Base-by-base conservation (phyloP, 2,888 invertebrate genomes). In the Spodoptera picta region DNA sequence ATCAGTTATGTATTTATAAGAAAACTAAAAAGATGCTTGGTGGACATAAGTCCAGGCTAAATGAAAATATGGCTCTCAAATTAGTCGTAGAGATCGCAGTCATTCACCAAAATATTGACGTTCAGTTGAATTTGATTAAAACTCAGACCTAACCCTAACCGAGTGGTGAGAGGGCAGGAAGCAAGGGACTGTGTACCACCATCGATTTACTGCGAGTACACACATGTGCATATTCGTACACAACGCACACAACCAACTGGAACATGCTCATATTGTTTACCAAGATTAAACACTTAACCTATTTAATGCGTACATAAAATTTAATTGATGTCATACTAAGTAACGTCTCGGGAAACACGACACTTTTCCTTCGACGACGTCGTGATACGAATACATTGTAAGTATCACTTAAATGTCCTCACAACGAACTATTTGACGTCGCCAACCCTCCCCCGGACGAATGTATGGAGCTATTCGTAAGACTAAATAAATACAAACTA, bases 401-500 rank as follows among this genome's bases (percentile, higher is more conserved):
- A 78, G 77, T 75, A 75, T 67, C 72, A 79, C 69, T 79, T 63
- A 70, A 74, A 71, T 57, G 65, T 66, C 73, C 61, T 69, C 71
- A 77, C 75, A 52, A 78, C 80, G 60, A 80, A 83, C 81, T 82
- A 77, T 67, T 81, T 80, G 81, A 81, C 82, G 66, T 83, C 74
- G 82, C 70, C 73, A 77, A 75, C 71, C 73, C 76, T 76, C 77
- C 63, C 64, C 66, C 69, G 68, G 60, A 75, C 72, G 80, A 83
- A 87, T 85, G 75, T 85, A 81, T 77, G 77, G 68, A 80, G 68
- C 81, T 83, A 83, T 87, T 86, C 77, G 83, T 73, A 77, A 77
- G 80, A 84, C 84, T 87, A 88, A 90, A 89, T 90, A 90, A 87
- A 90, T 84, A 90, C 77, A 85, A 88, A 88, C 85, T 87, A 84